Conservation (phyloP, 2,888 invertebrate species). For the Mesodorylaimus sp. region DNA sequence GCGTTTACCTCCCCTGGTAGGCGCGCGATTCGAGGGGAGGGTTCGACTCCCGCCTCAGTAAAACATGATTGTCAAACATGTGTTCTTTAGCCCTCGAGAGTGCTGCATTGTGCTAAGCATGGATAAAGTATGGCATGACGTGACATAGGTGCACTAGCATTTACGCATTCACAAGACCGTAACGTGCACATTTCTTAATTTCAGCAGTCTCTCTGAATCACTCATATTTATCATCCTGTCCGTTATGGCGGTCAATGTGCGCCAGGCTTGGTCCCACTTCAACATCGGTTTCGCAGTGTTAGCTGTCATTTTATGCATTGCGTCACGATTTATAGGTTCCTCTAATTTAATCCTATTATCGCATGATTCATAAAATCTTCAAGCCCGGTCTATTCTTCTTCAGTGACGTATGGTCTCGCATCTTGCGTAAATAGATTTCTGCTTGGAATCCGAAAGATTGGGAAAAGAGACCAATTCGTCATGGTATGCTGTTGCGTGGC, state of each 20-base stretch:
- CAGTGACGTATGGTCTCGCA: conserved; percentile 37
- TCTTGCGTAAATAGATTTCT: conserved; percentile 35
- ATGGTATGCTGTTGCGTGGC: conserved; percentile 32
- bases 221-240: conserved; percentile 43
- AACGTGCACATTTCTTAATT: conserved; percentile 6
- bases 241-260: conserved; percentile 33
- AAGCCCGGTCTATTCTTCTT: too few species aligned
- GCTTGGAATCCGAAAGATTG: conserved; percentile 33
- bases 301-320: conserved; percentile 34
- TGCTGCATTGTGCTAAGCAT: too few species aligned
- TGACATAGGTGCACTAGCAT: too few species aligned
- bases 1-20: neutral
- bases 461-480: conserved; percentile 39
- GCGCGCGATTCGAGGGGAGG: neutral
- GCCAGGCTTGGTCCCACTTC: conserved; percentile 29
- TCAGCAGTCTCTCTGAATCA: conserved; percentile 38
- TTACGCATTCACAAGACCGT: too few species aligned
- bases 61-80: too few species aligned
- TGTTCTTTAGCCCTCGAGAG: too few species aligned
- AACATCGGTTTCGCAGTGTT: conserved; percentile 37
- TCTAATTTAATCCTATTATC: neutral
- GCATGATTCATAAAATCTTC: neutral
- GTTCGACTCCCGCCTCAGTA: too few species aligned
- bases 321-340: conserved; percentile 34
- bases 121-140: too few species aligned